phyloP scores from a whole-genome alignment of 53 echinoderm and acorn worm genomes.

The Antedon mediterranea region DNA sequence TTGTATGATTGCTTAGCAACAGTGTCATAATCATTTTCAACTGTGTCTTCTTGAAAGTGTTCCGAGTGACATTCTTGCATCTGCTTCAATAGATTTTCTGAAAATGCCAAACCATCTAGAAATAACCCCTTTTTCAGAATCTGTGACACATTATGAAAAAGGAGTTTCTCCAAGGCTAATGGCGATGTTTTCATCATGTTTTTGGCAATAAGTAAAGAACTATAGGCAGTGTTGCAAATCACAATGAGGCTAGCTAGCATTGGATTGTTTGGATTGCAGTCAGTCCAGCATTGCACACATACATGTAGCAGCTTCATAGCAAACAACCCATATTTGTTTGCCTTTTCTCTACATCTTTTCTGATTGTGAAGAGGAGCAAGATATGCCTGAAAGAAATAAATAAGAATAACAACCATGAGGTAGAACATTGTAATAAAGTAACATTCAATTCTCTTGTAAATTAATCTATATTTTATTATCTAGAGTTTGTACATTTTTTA shows the following conservation, averaged over 20 bases:
- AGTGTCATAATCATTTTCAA: conserved; percentile 71
- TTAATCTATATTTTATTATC: no score
- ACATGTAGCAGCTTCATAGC: conserved; percentile 70
- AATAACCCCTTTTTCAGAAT: conserved; percentile 36
- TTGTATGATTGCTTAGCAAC: conserved; percentile 82
- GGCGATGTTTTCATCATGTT: conserved; percentile 32
- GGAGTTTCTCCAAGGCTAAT: conserved; percentile 72
- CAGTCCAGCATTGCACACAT: conserved; percentile 49
- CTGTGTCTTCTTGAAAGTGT: conserved; percentile 17
- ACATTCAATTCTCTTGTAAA: no score
- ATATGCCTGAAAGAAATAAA: conserved; percentile 26
- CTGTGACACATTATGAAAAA: conserved; percentile 72
- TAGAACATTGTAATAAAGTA: no score
- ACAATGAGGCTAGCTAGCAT: conserved; percentile 18
- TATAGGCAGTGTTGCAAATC: conserved; percentile 37
- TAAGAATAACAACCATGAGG: no score
- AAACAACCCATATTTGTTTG: conserved; percentile 48
- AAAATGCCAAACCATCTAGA: conserved; percentile 41
- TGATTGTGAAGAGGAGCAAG: conserved; percentile 27
- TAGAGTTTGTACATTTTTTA: no score
- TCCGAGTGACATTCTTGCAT: conserved; percentile 15
- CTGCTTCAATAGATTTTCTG: conserved; percentile 33
- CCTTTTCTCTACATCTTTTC: conserved; percentile 14
- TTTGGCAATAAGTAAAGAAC: conserved; percentile 39
- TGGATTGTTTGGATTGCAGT: conserved; percentile 11